Evolutionary conservation across 1,140 invertebrate genomes (phyloP).

Genomic region (Caenorhabditis brenneri): DNA sequence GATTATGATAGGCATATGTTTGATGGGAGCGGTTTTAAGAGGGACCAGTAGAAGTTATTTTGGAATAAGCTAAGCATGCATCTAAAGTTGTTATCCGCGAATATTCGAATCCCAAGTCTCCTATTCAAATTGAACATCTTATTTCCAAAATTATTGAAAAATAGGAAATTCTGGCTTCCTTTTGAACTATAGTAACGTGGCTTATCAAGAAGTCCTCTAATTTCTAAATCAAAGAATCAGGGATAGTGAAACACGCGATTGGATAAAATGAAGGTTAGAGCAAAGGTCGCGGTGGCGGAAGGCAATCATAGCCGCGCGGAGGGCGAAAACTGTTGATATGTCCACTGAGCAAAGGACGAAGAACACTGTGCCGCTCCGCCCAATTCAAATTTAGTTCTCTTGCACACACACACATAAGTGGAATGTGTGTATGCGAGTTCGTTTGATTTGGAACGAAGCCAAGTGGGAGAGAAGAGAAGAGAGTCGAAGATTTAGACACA

Average conservation of each 20-base stretch:
- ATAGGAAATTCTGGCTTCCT: not conserved
- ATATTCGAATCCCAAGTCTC: not conserved
- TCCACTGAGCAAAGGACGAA: conserved; percentile 30
- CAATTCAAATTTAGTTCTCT: conserved; percentile 5
- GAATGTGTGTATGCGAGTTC: conserved; percentile 30
- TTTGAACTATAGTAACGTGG: not conserved
- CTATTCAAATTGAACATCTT: not conserved
- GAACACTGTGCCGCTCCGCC: conserved; percentile 9
- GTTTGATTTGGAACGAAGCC: conserved; percentile 43
- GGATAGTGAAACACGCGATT: not conserved
- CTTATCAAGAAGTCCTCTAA: not conserved
- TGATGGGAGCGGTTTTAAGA: too few species aligned
- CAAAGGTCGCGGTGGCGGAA: not conserved
- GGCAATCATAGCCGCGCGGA: not conserved
- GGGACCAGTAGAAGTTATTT: not conserved
- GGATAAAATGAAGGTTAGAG: not conserved
- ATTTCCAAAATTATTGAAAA: not conserved
- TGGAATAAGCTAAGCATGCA: not conserved
- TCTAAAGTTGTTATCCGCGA: not conserved
- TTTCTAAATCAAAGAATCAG: not conserved
- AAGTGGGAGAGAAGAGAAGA: not conserved
- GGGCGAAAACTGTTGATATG: conserved; percentile 6
- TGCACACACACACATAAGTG: conserved; percentile 4
- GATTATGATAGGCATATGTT: not conserved
- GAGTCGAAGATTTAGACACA: conserved; percentile 23